These are phyloP conservation scores for Ichneumoninae sp. DNA, from an alignment of 2,888 invertebrate genomes.

Conservation along the genomic window DNA sequence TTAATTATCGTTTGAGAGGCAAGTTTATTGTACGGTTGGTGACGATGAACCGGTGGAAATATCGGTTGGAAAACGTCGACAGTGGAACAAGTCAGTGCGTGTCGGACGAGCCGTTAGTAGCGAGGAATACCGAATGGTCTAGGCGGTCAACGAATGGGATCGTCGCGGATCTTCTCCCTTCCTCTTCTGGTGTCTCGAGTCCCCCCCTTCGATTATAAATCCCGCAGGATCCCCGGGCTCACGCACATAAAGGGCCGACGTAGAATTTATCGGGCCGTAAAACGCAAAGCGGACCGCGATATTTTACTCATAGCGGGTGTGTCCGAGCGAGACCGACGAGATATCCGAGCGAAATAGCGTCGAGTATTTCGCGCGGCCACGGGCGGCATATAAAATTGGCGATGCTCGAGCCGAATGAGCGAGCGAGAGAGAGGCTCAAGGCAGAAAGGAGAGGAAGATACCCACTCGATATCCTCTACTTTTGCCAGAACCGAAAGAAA, in stretches of 20 bases:
- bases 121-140: neutral
- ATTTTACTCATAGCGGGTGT: slow-evolving; percentile 68
- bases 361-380: slow-evolving; percentile 51
- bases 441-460: neutral
- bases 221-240: slow-evolving; percentile 45
- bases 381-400: slow-evolving; percentile 55
- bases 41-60: too few relatives aligned
- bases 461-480: slow-evolving; percentile 32
- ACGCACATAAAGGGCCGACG: slow-evolving; percentile 48
- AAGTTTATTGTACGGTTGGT: neutral
- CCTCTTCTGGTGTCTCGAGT: slow-evolving; percentile 24
- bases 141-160: slow-evolving; percentile 9
- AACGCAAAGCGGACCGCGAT: slow-evolving; percentile 72
- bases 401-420: slow-evolving; percentile 32
- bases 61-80: neutral
- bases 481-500: slow-evolving; percentile 54
- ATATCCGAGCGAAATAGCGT: slow-evolving; percentile 58
- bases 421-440: slow-evolving; percentile 9
- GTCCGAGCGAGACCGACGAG: slow-evolving; percentile 32
- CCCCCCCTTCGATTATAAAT: slow-evolving; percentile 56
- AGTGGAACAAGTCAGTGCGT: slow-evolving; percentile 15
- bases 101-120: neutral
- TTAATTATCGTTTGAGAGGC: neutral
- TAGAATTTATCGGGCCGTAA: slow-evolving; percentile 75
- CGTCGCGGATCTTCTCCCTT: neutral